Conservation (phyloP, 1,140 invertebrate genomes). For the Drosophila murphyi region DNA sequence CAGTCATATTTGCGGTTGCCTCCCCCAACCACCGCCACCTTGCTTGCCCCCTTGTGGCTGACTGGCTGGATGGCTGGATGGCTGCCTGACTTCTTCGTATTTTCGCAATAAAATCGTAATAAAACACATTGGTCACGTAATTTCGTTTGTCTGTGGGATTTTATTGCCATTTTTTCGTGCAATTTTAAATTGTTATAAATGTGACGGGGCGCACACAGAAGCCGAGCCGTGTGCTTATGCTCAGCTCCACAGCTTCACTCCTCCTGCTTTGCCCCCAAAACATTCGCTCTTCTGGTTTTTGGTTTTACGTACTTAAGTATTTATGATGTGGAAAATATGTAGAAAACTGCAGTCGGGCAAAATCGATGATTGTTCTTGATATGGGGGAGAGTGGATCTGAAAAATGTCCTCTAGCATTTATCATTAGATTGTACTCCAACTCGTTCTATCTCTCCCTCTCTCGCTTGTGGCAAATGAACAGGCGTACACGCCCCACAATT, state of each 20-base stretch:
- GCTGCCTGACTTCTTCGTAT: slow-evolving; percentile 73
- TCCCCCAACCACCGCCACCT: slow-evolving; percentile 4
- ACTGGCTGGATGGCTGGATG: no score
- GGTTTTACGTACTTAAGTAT: slow-evolving; percentile 67
- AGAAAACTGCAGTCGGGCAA: slow-evolving; percentile 57
- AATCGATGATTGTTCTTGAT: slow-evolving; percentile 63
- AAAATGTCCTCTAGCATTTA: slow-evolving; percentile 51
- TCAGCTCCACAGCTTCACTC: slow-evolving; percentile 6
- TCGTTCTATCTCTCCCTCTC: neutral
- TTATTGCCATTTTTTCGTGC: slow-evolving; percentile 84
- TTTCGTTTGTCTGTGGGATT: slow-evolving; percentile 84
- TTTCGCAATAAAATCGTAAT: slow-evolving; percentile 84
- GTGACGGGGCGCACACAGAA: slow-evolving; percentile 59
- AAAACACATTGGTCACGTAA: slow-evolving; percentile 85
- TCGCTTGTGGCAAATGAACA: slow-evolving; percentile 42
- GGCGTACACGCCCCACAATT: slow-evolving; percentile 28
- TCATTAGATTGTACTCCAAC: slow-evolving; percentile 52
- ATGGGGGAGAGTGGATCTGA: neutral
- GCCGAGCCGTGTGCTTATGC: slow-evolving; percentile 65
- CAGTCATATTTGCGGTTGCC: slow-evolving; percentile 79
- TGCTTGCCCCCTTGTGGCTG: neutral
- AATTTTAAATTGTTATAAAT: slow-evolving; percentile 84
- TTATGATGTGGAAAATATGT: slow-evolving; percentile 83
- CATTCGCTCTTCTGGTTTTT: neutral
- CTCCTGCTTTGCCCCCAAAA: slow-evolving; percentile 11